Conservation (phyloP, 2,888 invertebrate species). For the Caenorhabditis uteleia region DNA sequence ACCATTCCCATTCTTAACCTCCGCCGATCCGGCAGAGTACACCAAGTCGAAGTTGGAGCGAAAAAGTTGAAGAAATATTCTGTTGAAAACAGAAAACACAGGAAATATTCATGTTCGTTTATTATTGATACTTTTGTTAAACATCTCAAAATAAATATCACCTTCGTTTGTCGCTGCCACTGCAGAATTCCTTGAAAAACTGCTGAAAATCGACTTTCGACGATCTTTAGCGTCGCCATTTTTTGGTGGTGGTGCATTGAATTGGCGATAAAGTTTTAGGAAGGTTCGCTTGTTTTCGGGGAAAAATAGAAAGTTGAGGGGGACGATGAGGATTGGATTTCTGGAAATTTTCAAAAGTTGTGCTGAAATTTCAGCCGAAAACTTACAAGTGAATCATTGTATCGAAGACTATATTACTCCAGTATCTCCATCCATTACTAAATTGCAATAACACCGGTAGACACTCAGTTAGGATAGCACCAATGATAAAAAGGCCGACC, state of each 20-base stretch:
- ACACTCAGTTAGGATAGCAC: conserved; percentile 20
- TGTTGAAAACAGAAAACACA: too few species aligned
- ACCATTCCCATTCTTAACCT: conserved; percentile 22
- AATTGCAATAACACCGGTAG: conserved; percentile 17
- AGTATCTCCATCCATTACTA: neutral
- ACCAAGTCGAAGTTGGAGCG: conserved; percentile 3
- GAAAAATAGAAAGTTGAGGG: neutral
- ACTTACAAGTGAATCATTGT: conserved; percentile 18
- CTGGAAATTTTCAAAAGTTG: conserved; percentile 5
- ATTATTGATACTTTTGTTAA: conserved; percentile 13
- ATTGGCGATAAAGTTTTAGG: neutral
- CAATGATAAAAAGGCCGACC: conserved; percentile 16
- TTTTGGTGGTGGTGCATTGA: neutral
- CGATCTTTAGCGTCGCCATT: neutral
- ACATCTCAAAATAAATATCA: conserved; percentile 32
- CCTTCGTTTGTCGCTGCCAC: conserved; percentile 11
- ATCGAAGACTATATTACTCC: conserved; percentile 23
- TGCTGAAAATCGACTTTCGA: conserved; percentile 16
- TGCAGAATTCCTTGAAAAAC: neutral
- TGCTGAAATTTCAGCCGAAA: neutral
- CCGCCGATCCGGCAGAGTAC: conserved; percentile 18
- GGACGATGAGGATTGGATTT: conserved; percentile 16
- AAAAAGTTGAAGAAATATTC: too few species aligned
- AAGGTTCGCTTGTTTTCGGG: conserved; percentile 8
- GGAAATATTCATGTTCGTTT: neutral